Percentiles rank a stretch among this genome's conserved stretches.
These are phyloP conservation scores for Neodontobutis hainanensis DNA, from an alignment of 2,113 vertebrate genomes.

Conservation along the genomic window DNA sequence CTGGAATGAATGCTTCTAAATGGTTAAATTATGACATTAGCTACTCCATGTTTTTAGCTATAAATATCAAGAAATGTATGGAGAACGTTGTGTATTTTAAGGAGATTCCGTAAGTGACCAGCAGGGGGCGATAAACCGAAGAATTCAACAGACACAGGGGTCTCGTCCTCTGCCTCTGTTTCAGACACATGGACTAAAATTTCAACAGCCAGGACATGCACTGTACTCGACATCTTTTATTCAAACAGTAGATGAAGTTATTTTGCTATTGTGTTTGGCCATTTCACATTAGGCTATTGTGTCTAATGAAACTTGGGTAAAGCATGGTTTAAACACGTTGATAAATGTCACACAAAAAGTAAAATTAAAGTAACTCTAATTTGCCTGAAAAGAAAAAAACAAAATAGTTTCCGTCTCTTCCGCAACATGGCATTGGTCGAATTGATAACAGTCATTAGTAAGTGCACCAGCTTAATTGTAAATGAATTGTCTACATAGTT, in stretches of 20 bases:
- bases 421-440: background rate
- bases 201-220: background rate
- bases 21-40: too few species aligned
- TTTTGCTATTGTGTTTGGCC: background rate
- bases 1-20: too few species aligned
- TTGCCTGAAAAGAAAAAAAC: background rate
- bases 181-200: constrained; percentile 17
- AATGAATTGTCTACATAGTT: background rate
- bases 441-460: constrained; percentile 2
- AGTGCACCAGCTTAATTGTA: background rate
- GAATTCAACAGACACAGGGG: constrained; percentile 16
- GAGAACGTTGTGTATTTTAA: background rate
- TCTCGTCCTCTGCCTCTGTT: constrained; percentile 1
- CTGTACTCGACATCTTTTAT: background rate
- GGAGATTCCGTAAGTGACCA: constrained; percentile 52
- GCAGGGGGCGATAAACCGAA: constrained; percentile 67
- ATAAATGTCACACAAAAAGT: too few species aligned
- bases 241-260: background rate
- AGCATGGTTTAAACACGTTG: too few species aligned
- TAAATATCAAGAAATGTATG: background rate
- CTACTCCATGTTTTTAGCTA: too few species aligned
- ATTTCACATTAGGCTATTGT: background rate
- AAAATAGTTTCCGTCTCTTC: too few species aligned
- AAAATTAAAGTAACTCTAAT: background rate
- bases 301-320: background rate